Conservation (phyloP, 2,797 vertebrate species). For the Erpetoichthys calabaricus region DNA sequence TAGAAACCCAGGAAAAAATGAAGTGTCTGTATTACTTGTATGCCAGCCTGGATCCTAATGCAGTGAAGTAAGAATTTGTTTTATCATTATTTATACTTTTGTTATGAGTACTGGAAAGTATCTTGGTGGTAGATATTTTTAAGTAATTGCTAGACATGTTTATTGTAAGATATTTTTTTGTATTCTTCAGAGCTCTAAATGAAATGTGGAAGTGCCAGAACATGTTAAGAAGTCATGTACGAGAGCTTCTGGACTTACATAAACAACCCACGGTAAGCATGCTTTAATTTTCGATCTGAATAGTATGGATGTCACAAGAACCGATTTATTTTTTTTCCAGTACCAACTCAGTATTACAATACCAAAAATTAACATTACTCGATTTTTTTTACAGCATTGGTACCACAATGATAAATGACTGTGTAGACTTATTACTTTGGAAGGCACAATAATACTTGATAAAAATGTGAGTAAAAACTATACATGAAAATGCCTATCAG, state of each 20-base stretch:
- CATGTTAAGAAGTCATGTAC: slow-evolving; percentile 87
- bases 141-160: background rate
- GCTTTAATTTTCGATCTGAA: background rate
- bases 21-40: slow-evolving; percentile 98
- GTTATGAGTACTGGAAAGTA: too few relatives aligned
- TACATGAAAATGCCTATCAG: too few relatives aligned
- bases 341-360: too few relatives aligned
- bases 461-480: too few relatives aligned
- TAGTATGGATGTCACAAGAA: background rate
- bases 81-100: too few relatives aligned
- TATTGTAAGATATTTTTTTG: background rate
- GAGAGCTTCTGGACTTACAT: slow-evolving; percentile 89
- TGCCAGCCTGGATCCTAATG: slow-evolving; percentile 92
- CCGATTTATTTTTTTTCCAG: background rate
- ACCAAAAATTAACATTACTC: too few relatives aligned
- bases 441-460: too few relatives aligned
- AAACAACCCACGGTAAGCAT: slow-evolving; percentile 76
- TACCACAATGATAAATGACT: too few relatives aligned
- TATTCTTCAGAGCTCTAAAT: slow-evolving; percentile 73
- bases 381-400: too few relatives aligned
- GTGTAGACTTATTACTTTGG: too few relatives aligned
- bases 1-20: slow-evolving; percentile 97
- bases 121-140: background rate
- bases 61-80: slow-evolving; percentile 74
- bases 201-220: slow-evolving; percentile 99